Evolutionary conservation across 2,113 vertebrate species (phyloP).

Genomic region (Potamarius usumacintae): DNA sequence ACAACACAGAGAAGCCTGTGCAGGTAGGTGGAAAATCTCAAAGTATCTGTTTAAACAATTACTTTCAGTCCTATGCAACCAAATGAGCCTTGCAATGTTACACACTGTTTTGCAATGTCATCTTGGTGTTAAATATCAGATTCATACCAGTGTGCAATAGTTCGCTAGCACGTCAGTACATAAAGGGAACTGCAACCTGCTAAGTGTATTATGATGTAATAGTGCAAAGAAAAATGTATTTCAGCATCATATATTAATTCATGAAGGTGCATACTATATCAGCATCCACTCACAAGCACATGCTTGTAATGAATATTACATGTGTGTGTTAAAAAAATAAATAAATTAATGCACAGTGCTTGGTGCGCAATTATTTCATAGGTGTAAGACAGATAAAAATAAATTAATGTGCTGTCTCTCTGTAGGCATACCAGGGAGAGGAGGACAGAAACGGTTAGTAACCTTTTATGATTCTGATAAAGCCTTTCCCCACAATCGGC

Average conservation of each 20-base stretch:
- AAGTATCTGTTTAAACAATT: background rate
- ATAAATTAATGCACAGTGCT: background rate
- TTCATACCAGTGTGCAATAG: background rate
- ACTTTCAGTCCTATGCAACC: background rate
- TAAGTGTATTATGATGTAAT: background rate
- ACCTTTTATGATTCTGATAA: background rate
- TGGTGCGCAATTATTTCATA: background rate
- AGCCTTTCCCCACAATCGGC: background rate
- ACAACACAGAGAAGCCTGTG: background rate
- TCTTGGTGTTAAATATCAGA: background rate
- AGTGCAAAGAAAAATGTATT: background rate
- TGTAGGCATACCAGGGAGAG: background rate
- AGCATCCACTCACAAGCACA: background rate
- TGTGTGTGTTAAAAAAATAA: background rate
- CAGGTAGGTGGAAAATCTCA: conserved; percentile 3
- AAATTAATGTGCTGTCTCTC: background rate
- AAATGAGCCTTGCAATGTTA: background rate
- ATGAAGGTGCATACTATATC: background rate
- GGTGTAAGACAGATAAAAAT: background rate
- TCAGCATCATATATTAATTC: conserved; percentile 3
- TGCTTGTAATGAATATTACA: too few species aligned
- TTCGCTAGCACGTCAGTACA: conserved; percentile 13
- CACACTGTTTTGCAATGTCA: background rate
- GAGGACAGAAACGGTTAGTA: background rate
- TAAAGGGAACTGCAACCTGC: background rate